Evolutionary conservation across 2,888 invertebrate genomes (phyloP).

Genomic region (Nymphalis c-album): DNA sequence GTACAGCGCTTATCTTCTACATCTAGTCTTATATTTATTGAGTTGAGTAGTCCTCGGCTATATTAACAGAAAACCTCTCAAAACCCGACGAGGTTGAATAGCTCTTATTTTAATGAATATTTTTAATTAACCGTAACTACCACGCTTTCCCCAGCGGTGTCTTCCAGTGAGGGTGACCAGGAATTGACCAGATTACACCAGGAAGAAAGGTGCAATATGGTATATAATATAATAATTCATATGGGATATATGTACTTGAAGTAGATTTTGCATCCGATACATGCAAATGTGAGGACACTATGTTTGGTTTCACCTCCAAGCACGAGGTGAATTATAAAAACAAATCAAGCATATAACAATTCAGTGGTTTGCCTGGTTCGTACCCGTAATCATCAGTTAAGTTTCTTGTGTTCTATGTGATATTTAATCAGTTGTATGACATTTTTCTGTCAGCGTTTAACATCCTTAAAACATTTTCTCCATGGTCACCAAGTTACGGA

Average conservation of each 20-base stretch:
- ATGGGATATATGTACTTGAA: no score
- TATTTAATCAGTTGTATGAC: no score
- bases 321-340: no score
- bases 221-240: no score
- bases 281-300: no score
- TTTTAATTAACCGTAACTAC: constrained; percentile 34
- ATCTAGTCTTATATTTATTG: not conserved
- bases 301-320: no score
- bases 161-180: constrained; percentile 18
- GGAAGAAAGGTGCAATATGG: not conserved
- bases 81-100: not conserved
- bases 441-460: no score
- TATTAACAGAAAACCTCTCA: constrained; percentile 15
- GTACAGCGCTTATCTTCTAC: not conserved
- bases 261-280: no score
- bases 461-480: not conserved
- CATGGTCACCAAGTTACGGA: constrained; percentile 5
- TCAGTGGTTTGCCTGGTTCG: no score
- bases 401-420: no score
- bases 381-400: no score
- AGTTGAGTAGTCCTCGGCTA: not conserved
- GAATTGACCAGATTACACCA: not conserved
- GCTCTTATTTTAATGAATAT: constrained; percentile 35
- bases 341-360: no score
- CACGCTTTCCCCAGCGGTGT: constrained; percentile 16